Base-by-base conservation (phyloP, 35 echinoderm and acorn worm species). In the Nesometra sesokonis region DNA sequence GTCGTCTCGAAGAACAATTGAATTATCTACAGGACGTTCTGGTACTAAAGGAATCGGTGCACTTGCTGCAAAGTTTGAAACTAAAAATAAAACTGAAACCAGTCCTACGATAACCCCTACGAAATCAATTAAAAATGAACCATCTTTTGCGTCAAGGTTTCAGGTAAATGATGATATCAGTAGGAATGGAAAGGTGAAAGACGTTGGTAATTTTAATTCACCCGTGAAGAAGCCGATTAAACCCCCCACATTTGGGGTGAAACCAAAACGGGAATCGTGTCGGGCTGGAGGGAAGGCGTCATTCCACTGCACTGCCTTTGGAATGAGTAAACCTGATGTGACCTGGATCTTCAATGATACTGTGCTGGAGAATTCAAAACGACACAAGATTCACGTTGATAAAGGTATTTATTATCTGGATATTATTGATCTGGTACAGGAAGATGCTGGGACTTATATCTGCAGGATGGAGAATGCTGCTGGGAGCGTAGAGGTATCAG, bases 371-470 rank as follows among this genome's bases (percentile, higher is more conserved):
- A 91, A 96, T 36, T 88, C 89, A 79, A 79, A 87, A 30, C 87
- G 92, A 36, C 92, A 93, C 81, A 92, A 92, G 86, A 78, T 92
- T 17, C 78, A 93, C 32, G 37, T 81, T 32, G 90, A 96, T 46
- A 91, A 90, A 0, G 90, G 92, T 34, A 77, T 83, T 30, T 89
- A 87, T 47, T 92, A 90, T 33, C 38, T 96, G 38, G 90, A 93
- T 17, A 96, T 96, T 30, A 77, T 86, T 4, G 93, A 96, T 47
- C 87, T 96, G 23, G 92, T 93, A 33, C 93, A 88, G 0, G 94
- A 97, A 21, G 94, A 97, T 77, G 91, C 85, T 47, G 94, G 94
- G 30, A 47, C 80, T 36, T 97, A 97, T 76, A 82, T 81, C 29
- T 97, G 94, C 78, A 88, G 84, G 40, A 86, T 87, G 27, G 87